Evolutionary conservation across 2,888 invertebrate species (phyloP).

Genomic region (Pedicia rivosa): DNA sequence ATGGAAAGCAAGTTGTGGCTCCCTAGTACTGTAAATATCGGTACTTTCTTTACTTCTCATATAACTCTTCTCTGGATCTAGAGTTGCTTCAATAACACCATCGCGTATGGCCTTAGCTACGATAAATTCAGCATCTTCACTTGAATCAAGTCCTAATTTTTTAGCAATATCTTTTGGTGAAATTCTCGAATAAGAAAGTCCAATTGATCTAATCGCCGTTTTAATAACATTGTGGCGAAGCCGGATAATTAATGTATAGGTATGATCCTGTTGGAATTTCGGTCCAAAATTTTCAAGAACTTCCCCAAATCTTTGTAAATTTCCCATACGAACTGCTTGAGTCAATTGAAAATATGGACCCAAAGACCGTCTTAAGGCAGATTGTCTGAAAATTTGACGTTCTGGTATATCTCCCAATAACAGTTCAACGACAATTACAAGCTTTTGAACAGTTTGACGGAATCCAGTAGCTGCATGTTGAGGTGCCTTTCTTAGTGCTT

Average conservation of each 20-base stretch:
- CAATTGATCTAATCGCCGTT: conserved; percentile 92
- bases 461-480: conserved; percentile 98
- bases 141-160: conserved; percentile 84
- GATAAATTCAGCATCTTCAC: conserved; percentile 98
- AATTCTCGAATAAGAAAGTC: conserved; percentile 89
- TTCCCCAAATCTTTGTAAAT: conserved; percentile 85
- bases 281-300: conserved; percentile 81
- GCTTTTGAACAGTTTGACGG: conserved; percentile 90
- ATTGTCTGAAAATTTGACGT: conserved; percentile 84
- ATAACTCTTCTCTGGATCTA: conserved; percentile 89
- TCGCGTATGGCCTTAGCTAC: conserved; percentile 96
- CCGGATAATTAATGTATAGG: conserved; percentile 88
- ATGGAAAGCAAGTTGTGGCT: conserved; percentile 92
- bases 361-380: conserved; percentile 72
- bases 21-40: conserved; percentile 92
- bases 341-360: conserved; percentile 95
- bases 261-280: conserved; percentile 86
- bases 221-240: conserved; percentile 98
- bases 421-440: conserved; percentile 87
- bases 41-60: conserved; percentile 96
- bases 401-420: conserved; percentile 96
- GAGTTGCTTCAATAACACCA: conserved; percentile 94
- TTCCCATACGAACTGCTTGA: conserved; percentile 90
- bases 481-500: conserved; percentile 91
- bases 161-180: conserved; percentile 88